phyloP scores from a whole-genome alignment of 2,888 invertebrate species.

The Cryptocephalus primarius region DNA sequence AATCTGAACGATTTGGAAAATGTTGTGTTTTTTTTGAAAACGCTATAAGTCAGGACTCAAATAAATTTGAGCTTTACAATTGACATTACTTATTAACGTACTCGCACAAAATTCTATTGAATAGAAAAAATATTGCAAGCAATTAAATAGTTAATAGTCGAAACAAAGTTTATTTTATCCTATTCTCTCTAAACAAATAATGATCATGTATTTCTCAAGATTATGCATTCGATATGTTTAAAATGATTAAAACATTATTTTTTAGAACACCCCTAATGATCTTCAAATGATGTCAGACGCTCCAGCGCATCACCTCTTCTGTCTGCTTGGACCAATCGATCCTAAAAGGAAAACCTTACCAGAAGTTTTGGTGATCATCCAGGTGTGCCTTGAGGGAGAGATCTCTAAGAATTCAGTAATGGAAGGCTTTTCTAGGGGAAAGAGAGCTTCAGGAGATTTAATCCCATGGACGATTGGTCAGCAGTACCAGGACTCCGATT shows the following conservation, averaged over 20 bases:
- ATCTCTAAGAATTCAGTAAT: slow-evolving; percentile 60
- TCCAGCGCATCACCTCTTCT: slow-evolving; percentile 95
- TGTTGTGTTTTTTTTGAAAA: background rate
- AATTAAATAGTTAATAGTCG: too few relatives aligned
- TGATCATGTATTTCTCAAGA: background rate
- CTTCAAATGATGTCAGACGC: slow-evolving; percentile 97
- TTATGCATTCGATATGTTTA: too few relatives aligned
- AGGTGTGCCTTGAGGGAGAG: slow-evolving; percentile 64
- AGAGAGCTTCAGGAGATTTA: slow-evolving; percentile 88
- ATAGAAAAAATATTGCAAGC: too few relatives aligned
- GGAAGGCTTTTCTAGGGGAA: slow-evolving; percentile 74
- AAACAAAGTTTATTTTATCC: too few relatives aligned
- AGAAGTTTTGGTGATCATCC: slow-evolving; percentile 87
- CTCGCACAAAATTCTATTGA: background rate
- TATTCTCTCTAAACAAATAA: background rate
- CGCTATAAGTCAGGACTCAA: too few relatives aligned
- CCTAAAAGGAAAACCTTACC: slow-evolving; percentile 63
- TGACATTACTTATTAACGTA: too few relatives aligned
- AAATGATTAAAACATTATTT: too few relatives aligned
- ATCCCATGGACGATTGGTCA: slow-evolving; percentile 98
- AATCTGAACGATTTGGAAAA: background rate
- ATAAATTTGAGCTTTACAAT: too few relatives aligned
- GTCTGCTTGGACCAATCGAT: slow-evolving; percentile 78
- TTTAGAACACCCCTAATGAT: slow-evolving; percentile 93
- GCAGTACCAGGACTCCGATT: slow-evolving; percentile 89